Evolutionary conservation across 1,140 invertebrate species (phyloP).

Genomic region (Pseudobourletiella spinata): DNA sequence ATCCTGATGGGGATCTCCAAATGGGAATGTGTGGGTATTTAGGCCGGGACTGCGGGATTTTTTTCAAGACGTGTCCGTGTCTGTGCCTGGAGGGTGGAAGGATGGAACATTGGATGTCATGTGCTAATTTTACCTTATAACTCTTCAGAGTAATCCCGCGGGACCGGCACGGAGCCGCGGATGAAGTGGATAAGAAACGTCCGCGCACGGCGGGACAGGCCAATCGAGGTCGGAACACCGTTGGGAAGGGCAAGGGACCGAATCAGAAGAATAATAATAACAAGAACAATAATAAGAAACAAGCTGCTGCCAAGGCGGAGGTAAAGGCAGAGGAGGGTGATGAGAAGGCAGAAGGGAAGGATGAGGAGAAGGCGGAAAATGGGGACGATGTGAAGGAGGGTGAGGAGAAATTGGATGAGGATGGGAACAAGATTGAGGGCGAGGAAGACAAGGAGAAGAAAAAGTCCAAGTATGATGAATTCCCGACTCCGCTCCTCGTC

Average conservation of each 20-base stretch:
- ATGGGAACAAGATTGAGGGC: constrained; percentile 4
- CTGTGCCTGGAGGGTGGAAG: too few relatives aligned
- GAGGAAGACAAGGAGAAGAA: constrained; percentile 22
- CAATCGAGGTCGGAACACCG: background rate
- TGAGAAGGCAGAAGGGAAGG: background rate
- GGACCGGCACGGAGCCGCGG: background rate
- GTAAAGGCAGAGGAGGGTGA: background rate
- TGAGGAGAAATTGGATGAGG: constrained; percentile 2
- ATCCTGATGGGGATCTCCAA: too few relatives aligned
- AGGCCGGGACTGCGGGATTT: too few relatives aligned
- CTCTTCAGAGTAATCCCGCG: background rate
- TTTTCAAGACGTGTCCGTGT: too few relatives aligned
- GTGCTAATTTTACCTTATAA: too few relatives aligned
- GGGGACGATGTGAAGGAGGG: background rate
- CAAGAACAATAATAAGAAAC: constrained; percentile 2
- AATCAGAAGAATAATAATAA: too few relatives aligned
- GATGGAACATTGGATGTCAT: too few relatives aligned
- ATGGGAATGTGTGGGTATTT: too few relatives aligned
- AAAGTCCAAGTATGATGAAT: constrained; percentile 31
- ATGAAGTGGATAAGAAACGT: background rate
- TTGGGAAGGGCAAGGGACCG: background rate
- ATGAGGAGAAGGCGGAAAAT: background rate
- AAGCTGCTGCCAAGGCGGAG: background rate
- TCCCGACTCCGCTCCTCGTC: constrained; percentile 22
- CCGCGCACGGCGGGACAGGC: background rate